Conservation (phyloP, 1,140 invertebrate species). For the Ceratitis capitata region DNA sequence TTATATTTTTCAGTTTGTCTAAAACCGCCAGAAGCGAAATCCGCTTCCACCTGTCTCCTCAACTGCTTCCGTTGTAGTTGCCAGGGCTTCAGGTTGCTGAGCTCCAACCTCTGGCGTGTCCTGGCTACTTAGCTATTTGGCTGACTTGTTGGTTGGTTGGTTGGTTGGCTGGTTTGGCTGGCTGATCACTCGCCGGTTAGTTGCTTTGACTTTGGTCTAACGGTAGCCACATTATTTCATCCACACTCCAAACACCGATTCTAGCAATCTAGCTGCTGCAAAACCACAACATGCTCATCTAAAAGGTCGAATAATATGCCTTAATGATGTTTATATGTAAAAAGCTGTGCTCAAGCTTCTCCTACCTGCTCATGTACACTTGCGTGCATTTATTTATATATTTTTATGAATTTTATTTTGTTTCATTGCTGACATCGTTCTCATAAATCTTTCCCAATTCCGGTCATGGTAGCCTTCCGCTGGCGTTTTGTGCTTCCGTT, state of each 20-base stretch:
- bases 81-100: background rate
- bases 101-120: background rate
- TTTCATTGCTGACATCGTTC: background rate
- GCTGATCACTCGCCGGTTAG: background rate
- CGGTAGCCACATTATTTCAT: background rate
- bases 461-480: constrained; percentile 3
- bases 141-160: no score
- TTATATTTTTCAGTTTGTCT: background rate
- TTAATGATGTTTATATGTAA: background rate
- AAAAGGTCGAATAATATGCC: background rate
- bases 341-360: background rate
- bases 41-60: background rate
- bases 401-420: background rate
- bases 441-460: constrained; percentile 22
- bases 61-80: background rate
- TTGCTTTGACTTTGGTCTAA: background rate
- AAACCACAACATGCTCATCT: background rate
- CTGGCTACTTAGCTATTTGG: background rate
- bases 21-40: no score
- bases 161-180: background rate
- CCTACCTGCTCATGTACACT: background rate
- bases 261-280: background rate
- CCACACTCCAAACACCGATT: no score
- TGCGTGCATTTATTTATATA: background rate
- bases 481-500: constrained; percentile 2